These are phyloP conservation scores for Bucorvus abyssinicus DNA, from an alignment of 2,797 vertebrate genomes.

Conservation along the genomic window DNA sequence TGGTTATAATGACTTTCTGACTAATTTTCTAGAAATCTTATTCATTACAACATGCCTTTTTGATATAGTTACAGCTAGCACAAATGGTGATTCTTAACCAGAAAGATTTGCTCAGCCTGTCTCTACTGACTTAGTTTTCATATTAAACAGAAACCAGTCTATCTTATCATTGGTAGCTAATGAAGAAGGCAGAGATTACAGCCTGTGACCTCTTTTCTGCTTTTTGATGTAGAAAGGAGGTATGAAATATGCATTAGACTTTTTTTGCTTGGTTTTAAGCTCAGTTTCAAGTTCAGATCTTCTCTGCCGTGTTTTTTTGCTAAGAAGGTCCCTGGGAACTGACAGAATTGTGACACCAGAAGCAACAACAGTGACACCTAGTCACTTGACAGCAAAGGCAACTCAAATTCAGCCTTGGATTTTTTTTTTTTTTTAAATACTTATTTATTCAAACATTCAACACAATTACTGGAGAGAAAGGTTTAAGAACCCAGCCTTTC, in stretches of 20 bases:
- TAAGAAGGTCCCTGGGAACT: not conserved
- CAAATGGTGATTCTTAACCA: not conserved
- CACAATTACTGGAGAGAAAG: not conserved
- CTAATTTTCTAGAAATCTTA: conserved; percentile 15
- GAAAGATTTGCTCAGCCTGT: not conserved
- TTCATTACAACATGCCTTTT: not conserved
- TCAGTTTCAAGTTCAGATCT: not conserved
- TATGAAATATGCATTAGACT: not conserved
- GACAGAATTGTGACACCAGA: conserved; percentile 4
- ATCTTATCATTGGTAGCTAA: not conserved
- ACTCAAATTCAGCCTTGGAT: not conserved
- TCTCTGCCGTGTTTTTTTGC: not conserved
- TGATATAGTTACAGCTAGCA: not conserved
- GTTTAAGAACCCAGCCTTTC: not conserved
- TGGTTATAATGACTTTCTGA: not conserved
- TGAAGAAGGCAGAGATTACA: not conserved
- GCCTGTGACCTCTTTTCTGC: conserved; percentile 4
- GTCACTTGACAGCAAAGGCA: not conserved
- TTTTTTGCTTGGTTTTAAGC: not conserved
- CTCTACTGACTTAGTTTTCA: conserved; percentile 5
- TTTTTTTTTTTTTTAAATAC: not conserved
- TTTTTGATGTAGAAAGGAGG: not conserved
- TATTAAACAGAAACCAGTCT: not conserved
- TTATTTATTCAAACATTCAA: not conserved
- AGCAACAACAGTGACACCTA: not conserved